These are phyloP conservation scores for Myotis planiceps DNA, from an alignment of 2,797 vertebrate genomes.

Conservation along the genomic window DNA sequence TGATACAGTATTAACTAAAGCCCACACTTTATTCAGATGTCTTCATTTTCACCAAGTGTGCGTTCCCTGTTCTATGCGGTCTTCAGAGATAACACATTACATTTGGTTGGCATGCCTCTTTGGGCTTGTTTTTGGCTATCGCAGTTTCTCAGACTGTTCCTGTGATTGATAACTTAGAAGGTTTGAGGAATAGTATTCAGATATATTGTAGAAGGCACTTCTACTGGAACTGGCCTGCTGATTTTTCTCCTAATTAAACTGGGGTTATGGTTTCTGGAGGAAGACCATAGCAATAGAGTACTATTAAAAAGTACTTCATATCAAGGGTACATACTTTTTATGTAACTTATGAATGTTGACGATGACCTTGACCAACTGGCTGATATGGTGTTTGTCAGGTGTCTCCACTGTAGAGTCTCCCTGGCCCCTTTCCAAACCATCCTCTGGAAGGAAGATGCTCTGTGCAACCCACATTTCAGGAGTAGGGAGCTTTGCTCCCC, in stretches of 20 bases:
- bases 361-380: not conserved
- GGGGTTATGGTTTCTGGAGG: not conserved
- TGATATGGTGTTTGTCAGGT: not conserved
- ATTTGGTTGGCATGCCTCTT: not conserved
- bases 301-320: not conserved
- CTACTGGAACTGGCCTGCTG: not conserved
- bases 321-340: not conserved
- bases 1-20: not conserved
- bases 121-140: not conserved
- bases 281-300: not conserved
- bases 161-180: not conserved
- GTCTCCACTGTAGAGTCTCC: not conserved
- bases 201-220: not conserved
- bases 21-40: not conserved
- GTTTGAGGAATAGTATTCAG: not conserved
- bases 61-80: not conserved
- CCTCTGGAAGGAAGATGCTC: not conserved
- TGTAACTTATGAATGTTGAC: not conserved
- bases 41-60: not conserved
- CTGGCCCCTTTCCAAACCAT: not conserved
- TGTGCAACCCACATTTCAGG: not conserved
- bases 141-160: not conserved
- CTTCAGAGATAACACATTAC: not conserved
- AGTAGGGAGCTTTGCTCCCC: not conserved
- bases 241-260: not conserved